Conservation (phyloP, 2,113 vertebrate genomes). For the Tauraco erythrolophus region DNA sequence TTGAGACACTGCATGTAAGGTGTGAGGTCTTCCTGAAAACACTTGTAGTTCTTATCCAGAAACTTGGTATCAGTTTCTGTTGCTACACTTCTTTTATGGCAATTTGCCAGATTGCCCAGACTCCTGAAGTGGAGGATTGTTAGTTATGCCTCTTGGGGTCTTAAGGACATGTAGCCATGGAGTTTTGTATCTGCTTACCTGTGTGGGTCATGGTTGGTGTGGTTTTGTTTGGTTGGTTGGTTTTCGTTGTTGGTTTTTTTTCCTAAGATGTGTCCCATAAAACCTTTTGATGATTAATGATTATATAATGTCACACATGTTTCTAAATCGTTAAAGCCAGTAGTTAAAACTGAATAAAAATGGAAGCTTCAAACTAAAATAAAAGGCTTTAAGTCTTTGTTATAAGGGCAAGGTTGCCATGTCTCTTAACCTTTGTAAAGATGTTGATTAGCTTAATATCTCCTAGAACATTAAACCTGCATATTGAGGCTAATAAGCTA, state of each 20-base stretch:
- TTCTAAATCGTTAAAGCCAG: background rate
- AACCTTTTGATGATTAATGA: background rate
- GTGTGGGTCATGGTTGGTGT: background rate
- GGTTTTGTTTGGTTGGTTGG: background rate
- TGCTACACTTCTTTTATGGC: background rate
- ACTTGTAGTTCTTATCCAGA: background rate
- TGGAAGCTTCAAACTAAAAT: background rate
- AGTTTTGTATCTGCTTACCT: background rate
- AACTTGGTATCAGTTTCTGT: background rate
- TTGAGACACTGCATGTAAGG: too few relatives aligned
- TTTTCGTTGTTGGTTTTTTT: background rate
- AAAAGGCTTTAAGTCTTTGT: background rate
- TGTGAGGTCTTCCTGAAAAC: background rate
- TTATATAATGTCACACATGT: fast-evolving
- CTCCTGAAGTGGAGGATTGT: background rate
- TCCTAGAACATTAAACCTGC: background rate
- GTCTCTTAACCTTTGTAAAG: background rate
- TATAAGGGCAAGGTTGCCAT: background rate
- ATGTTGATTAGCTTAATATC: background rate
- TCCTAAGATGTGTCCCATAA: background rate
- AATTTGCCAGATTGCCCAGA: background rate
- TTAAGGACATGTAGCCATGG: background rate
- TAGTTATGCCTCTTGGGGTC: fast-evolving
- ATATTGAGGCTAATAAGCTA: background rate
- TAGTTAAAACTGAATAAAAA: background rate